phyloP scores from a whole-genome alignment of 2,113 vertebrate species.

The Nothocercus julius region DNA sequence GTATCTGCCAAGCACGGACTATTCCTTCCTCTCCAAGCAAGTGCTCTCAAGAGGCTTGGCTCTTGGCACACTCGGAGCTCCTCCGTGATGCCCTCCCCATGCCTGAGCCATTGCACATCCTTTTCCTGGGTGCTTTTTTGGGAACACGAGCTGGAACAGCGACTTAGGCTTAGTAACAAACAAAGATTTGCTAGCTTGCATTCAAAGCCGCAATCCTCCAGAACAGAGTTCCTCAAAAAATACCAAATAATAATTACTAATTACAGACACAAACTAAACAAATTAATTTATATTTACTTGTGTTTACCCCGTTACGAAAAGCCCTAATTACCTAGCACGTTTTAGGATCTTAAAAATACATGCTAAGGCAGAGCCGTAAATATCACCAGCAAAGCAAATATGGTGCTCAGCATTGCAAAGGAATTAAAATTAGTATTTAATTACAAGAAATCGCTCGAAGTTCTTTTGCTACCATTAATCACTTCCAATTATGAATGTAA shows the following conservation, averaged over 20 bases:
- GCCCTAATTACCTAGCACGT: conserved; percentile 71
- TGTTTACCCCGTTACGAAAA: conserved; percentile 51
- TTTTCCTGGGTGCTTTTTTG: neutral
- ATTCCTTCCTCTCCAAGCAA: neutral
- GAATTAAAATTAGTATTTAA: conserved; percentile 75
- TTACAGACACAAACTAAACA: conserved; percentile 54
- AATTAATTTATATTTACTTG: conserved; percentile 64
- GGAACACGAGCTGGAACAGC: neutral
- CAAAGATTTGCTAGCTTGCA: neutral
- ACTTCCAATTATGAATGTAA: conserved; percentile 73
- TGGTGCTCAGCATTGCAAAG: conserved; percentile 62
- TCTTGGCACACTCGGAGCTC: neutral
- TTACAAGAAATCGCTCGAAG: conserved; percentile 73
- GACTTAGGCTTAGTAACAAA: neutral
- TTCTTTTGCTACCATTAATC: conserved; percentile 76
- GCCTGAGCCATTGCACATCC: neutral
- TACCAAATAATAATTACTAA: conserved; percentile 9
- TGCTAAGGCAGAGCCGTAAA: conserved; percentile 62
- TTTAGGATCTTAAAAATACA: conserved; percentile 55
- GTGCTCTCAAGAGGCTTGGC: neutral
- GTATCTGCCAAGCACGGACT: neutral
- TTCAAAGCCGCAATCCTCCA: neutral
- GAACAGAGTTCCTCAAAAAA: neutral
- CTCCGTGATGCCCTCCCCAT: neutral
- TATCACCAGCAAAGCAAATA: conserved; percentile 71